Evolutionary conservation across 1,140 invertebrate genomes (phyloP).

Genomic region (Leptinotarsa defecta): DNA sequence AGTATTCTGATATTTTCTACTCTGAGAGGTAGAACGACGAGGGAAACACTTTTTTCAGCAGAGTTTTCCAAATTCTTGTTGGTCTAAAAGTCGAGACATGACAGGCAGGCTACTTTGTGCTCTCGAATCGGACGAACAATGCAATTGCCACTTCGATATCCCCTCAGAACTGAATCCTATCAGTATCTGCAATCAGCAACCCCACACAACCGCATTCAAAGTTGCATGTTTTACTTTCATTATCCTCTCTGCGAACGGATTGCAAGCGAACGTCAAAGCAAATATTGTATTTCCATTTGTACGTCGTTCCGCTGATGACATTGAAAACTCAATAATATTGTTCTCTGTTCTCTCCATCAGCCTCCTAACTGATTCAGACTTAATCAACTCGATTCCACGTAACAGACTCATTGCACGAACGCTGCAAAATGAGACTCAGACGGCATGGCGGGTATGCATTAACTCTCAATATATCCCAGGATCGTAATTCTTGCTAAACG

Average conservation of each 20-base stretch:
- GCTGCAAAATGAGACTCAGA: background rate
- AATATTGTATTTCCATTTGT: conserved; percentile 6
- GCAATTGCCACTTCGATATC: no score
- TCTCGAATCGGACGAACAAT: no score
- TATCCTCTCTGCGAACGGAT: background rate
- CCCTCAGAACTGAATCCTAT: no score
- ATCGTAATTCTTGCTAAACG: conserved; percentile 24
- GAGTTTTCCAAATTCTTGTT: no score
- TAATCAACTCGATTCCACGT: conserved; percentile 19
- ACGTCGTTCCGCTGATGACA: conserved; percentile 2
- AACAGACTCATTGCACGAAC: background rate
- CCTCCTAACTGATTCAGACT: conserved; percentile 17
- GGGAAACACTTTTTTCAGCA: no score
- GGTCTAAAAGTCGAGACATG: no score
- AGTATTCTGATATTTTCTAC: no score
- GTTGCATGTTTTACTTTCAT: background rate
- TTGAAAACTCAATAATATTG: conserved; percentile 6
- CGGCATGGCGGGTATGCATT: conserved; percentile 14
- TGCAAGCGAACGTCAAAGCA: background rate
- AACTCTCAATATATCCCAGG: conserved; percentile 16
- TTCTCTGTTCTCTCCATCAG: conserved; percentile 8
- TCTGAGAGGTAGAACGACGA: no score
- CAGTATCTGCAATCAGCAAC: no score
- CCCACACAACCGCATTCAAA: no score
- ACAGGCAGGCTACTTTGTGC: no score